Conservation (phyloP, 2,113 vertebrate species). For the Corythornis cristatus region DNA sequence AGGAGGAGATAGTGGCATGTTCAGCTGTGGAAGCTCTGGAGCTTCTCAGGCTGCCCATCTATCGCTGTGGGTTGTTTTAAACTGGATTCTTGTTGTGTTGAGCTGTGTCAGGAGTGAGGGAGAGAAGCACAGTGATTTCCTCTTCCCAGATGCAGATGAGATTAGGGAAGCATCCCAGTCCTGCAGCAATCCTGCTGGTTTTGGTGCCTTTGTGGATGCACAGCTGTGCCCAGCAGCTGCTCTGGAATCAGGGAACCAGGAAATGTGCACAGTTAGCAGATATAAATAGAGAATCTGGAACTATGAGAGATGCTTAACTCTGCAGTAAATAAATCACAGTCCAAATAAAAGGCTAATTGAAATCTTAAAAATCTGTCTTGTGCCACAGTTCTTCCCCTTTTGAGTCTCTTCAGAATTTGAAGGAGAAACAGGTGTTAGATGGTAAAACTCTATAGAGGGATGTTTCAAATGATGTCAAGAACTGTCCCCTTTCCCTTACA, state of each 20-base stretch:
- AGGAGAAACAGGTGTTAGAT: constrained; percentile 24
- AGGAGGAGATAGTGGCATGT: not conserved
- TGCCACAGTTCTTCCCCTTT: constrained; percentile 29
- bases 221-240: constrained; percentile 78
- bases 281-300: constrained; percentile 66
- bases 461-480: constrained; percentile 32
- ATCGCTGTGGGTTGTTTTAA: not conserved
- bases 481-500: not conserved
- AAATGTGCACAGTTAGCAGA: constrained; percentile 72
- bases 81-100: not conserved
- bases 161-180: constrained; percentile 44
- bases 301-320: constrained; percentile 59
- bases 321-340: constrained; percentile 50
- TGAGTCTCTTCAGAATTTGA: constrained; percentile 27
- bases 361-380: constrained; percentile 66
- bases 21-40: not conserved
- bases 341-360: constrained; percentile 57
- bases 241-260: constrained; percentile 64
- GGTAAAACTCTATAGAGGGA: not conserved
- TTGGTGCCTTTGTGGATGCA: constrained; percentile 62
- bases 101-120: constrained; percentile 19
- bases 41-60: not conserved
- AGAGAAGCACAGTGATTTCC: constrained; percentile 38
- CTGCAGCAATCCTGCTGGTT: constrained; percentile 41
- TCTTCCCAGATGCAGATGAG: constrained; percentile 45